Evolutionary conservation across 1,140 invertebrate species (phyloP), one percentile per base, ranked within the genome.

Genomic region (Samia ricini): DNA sequence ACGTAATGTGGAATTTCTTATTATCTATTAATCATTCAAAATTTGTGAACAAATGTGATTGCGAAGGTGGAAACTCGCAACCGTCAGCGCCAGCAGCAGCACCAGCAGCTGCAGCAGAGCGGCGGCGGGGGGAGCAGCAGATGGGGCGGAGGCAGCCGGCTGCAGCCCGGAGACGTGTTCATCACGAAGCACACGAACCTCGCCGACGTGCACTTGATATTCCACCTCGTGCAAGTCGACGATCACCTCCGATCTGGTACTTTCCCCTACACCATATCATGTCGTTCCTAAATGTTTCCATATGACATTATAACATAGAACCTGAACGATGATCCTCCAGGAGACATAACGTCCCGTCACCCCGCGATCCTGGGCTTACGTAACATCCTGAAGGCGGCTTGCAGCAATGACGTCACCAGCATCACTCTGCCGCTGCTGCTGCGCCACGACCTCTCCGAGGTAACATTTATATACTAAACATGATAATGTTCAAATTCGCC

Each of bases 101-200:
- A 4, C 60, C 59, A 36, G 33, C 18, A 50, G 18, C 2, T 20
- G 60, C 21, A 42, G 5, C 8, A 23, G 33, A 21, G 60, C 10
- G 24, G 60, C 10, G 61, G 63, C 51, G 26, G 69, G 57, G 26
- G 75, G 20, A 56, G 54, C 55, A 64, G 55, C 49, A 72, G 57
- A 52, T 61, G 20, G 42, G 65, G 56, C 66, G 66, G 29, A 61
- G 60, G 21, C 50, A 50, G 50, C 64, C 29, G 52, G 68, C 84
- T 96, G 55, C 94, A 95, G 84, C 93, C 95, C 0, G 98, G 98
- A 4, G 98, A 99, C 91, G 95, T 99, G 76, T 98, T 97, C 85
- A 94, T 99, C 8, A 99, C 98, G 3, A 93, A 94, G 66, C 98
- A 99, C 93, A 99, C 98, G 56, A 99, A 99, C 93, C 92, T 99